Conservation (phyloP, 2,888 invertebrate genomes). For the Hartigia nigra region DNA sequence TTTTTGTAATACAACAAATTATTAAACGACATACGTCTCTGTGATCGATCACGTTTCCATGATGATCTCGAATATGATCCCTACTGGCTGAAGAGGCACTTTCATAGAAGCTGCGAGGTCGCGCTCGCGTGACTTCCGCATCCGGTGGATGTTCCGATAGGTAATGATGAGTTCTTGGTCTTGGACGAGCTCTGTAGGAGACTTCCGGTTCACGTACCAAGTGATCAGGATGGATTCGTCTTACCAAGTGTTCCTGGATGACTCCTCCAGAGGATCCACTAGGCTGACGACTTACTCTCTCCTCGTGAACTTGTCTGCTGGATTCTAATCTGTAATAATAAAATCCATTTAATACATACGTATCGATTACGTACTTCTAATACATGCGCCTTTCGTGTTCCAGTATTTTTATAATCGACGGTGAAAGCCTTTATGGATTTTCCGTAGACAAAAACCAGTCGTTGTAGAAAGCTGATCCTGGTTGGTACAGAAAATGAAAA, state of each 20-base stretch:
- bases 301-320: conserved; percentile 51
- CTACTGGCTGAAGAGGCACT: conserved; percentile 52
- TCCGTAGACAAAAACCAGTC: background rate
- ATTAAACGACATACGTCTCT: conserved; percentile 25
- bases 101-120: conserved; percentile 63
- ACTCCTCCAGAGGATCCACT: conserved; percentile 21
- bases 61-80: conserved; percentile 50
- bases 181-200: conserved; percentile 49
- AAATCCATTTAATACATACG: background rate
- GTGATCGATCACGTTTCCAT: conserved; percentile 43
- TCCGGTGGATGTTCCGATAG: conserved; percentile 49
- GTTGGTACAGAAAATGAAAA: conserved; percentile 70
- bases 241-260: conserved; percentile 42
- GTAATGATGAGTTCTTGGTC: conserved; percentile 57
- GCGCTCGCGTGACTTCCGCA: conserved; percentile 52
- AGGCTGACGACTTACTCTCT: conserved; percentile 45
- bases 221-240: conserved; percentile 53
- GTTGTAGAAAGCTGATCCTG: conserved; percentile 68
- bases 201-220: conserved; percentile 54
- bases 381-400: background rate
- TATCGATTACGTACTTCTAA: background rate
- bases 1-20: too few species aligned
- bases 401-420: background rate
- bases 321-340: conserved; percentile 42
- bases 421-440: background rate